Conservation (phyloP, 1,140 invertebrate species). For the Telenomus remus region DNA sequence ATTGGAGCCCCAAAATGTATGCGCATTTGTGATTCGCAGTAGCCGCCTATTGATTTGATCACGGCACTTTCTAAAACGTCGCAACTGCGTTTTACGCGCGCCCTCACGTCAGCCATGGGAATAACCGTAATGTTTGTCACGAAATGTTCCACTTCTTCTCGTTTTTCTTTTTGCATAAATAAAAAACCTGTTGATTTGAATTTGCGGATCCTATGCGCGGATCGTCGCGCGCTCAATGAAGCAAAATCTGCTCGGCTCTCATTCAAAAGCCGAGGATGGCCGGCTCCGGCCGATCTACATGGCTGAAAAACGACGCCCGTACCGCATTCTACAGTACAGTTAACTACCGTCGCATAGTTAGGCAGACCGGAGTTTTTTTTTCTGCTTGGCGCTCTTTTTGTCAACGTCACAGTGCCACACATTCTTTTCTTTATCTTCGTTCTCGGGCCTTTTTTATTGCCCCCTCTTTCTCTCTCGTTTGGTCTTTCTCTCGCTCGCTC, state of each 20-base stretch:
- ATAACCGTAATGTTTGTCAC: no score
- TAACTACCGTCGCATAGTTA: conserved; percentile 32
- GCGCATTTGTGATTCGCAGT: no score
- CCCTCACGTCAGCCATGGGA: no score
- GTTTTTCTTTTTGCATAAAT: no score
- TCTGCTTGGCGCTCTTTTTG: conserved; percentile 20
- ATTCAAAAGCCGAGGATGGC: conserved; percentile 5
- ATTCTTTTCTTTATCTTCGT: conserved; percentile 44
- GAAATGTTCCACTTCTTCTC: no score
- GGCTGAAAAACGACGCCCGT: conserved; percentile 53
- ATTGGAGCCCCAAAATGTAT: no score
- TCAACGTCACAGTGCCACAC: conserved; percentile 33
- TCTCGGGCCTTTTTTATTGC: conserved; percentile 47
- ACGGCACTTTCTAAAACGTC: no score
- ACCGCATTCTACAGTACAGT: conserved; percentile 29
- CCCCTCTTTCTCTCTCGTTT: conserved; percentile 22
- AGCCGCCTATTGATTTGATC: no score
- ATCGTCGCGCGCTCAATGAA: neutral
- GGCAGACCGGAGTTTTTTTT: conserved; percentile 19
- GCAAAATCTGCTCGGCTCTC: conserved; percentile 7
- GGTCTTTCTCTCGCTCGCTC: no score
- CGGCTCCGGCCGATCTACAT: conserved; percentile 42
- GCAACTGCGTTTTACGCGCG: conserved; percentile 11
- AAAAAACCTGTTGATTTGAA: no score
- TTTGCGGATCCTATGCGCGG: no score